Evolutionary conservation across 2,888 invertebrate genomes (phyloP).

Genomic region (Melangyna quadrimaculata): DNA sequence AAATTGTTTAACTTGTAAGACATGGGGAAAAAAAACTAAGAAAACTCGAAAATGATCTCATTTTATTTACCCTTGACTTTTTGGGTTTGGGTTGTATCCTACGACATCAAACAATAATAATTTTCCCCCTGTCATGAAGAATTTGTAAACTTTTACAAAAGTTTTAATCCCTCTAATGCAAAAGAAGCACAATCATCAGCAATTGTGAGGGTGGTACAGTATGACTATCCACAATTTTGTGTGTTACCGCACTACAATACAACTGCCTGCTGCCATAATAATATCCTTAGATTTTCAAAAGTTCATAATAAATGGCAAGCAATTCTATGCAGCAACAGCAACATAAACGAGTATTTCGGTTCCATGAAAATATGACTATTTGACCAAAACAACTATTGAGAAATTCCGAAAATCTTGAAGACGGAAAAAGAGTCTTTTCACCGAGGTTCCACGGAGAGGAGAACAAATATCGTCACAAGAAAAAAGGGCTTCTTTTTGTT

Average conservation of each 20-base stretch:
- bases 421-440: constrained; percentile 8
- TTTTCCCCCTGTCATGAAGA: constrained; percentile 59
- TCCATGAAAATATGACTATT: constrained; percentile 61
- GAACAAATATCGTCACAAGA: neutral
- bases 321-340: constrained; percentile 36
- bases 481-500: neutral
- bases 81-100: neutral
- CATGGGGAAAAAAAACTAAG: neutral
- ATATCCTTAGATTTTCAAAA: constrained; percentile 59
- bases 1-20: constrained; percentile 50
- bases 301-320: constrained; percentile 55
- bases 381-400: constrained; percentile 16
- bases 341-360: neutral
- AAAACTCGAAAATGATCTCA: constrained; percentile 39
- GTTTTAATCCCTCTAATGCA: constrained; percentile 36
- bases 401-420: constrained; percentile 31
- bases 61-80: constrained; percentile 9
- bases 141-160: constrained; percentile 66
- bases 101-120: constrained; percentile 52
- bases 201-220: neutral
- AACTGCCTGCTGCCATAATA: neutral
- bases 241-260: constrained; percentile 17
- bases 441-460: neutral
- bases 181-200: neutral
- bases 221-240: constrained; percentile 29